Base-by-base conservation (phyloP, 2,888 invertebrate species). In the Notodonta dromedarius region DNA sequence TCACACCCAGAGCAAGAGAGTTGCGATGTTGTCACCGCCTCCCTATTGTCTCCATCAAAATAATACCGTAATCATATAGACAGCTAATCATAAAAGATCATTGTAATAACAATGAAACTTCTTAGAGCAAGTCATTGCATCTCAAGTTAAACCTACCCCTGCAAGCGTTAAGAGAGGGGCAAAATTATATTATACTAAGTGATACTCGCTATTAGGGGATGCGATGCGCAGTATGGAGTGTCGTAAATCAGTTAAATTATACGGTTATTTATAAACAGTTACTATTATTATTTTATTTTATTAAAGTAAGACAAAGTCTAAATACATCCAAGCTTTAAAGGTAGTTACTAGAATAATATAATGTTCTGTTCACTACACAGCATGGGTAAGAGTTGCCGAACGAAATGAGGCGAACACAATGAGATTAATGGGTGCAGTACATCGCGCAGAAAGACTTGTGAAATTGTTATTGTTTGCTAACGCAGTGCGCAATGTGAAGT, bases 131-230 rank as follows among this genome's bases (percentile, higher is more conserved):
- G 55, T 50, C n/a, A 59, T 35, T 35, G 35, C 35, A 35, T 64
- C 60, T 40, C 50, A 50, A 58, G 53, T 46, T 39, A 58, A 60
- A 61, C 65, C 64, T 66, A 57, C 71, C 73, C 66, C 62, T 57
- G 62, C 58, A 8, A 53, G 52, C 78, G 75, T 77, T 78, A 78
- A 70, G 77, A 74, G 72, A 79, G 78, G 87, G 88, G 85, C 76
- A 79, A 82, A 86, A 89, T 87, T 85, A 81, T 85, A 89, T 90
- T 90, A 87, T 80, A 87, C 88, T 90, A 90, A 91, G 90, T 91
- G 89, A 88, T 85, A 88, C 83, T 82, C 80, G 79, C 84, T 83
- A 83, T 87, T 89, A 82, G 77, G 82, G 83, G 77, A 73, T 59
- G 14, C 57, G 24, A 39, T 32, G 16, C n/a, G 13, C 39, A 11